A percentile compares a stretch with the other conserved stretches of the same genome.
Conservation (phyloP, 2,888 invertebrate species). For the Melolontha melolontha region DNA sequence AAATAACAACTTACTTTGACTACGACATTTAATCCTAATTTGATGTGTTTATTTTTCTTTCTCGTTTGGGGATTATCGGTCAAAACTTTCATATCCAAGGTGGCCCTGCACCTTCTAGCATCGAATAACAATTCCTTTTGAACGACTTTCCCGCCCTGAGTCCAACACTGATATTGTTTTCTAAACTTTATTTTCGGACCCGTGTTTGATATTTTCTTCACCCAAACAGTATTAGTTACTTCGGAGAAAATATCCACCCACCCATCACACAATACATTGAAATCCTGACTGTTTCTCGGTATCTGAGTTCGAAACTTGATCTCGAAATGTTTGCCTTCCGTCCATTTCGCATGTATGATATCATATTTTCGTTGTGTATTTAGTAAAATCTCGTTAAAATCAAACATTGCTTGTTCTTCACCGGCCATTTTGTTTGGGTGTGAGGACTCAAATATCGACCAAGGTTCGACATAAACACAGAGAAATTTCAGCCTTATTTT, state of each 20-base stretch:
- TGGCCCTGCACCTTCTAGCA: slow-evolving; percentile 62
- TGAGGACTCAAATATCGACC: slow-evolving; percentile 49
- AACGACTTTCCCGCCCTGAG: slow-evolving; percentile 60
- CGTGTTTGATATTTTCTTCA: slow-evolving; percentile 64
- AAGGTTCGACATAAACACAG: slow-evolving; percentile 11
- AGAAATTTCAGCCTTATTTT: slow-evolving; percentile 33
- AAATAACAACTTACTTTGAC: slow-evolving; percentile 58
- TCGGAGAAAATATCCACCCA: slow-evolving; percentile 64
- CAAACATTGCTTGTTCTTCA: slow-evolving; percentile 57
- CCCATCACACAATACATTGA: slow-evolving; percentile 62
- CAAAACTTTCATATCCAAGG: slow-evolving; percentile 63
- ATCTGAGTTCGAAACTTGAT: slow-evolving; percentile 63
- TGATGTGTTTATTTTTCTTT: slow-evolving; percentile 62
- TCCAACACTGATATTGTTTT: slow-evolving; percentile 65
- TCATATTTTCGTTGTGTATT: slow-evolving; percentile 61
- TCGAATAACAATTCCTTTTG: slow-evolving; percentile 63
- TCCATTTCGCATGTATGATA: slow-evolving; percentile 62
- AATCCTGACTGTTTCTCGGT: slow-evolving; percentile 60
- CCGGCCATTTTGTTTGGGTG: slow-evolving; percentile 53
- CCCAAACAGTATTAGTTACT: slow-evolving; percentile 63
- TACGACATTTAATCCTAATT: slow-evolving; percentile 62
- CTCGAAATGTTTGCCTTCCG: slow-evolving; percentile 60
- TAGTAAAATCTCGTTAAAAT: slow-evolving; percentile 60
- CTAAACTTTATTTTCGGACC: slow-evolving; percentile 64
- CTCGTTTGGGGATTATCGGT: slow-evolving; percentile 61